A percentile compares a stretch with the other conserved stretches of the same genome.
Evolutionary conservation across 2,888 invertebrate species (phyloP).

Genomic region (Fragum fragum): DNA sequence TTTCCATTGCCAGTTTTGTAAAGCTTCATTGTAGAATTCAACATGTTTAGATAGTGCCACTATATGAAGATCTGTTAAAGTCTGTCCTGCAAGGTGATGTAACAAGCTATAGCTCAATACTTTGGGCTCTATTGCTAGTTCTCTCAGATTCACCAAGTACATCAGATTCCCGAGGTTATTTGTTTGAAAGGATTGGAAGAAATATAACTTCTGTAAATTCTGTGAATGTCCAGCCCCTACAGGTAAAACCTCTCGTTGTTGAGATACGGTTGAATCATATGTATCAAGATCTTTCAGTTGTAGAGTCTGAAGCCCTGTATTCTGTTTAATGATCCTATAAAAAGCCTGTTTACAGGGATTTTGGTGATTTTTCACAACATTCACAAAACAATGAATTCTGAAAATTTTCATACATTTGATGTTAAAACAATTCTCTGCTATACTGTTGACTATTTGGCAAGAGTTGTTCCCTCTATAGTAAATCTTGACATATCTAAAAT

Average conservation of each 20-base stretch:
- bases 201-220: slow-evolving; percentile 54
- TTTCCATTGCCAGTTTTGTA: slow-evolving; percentile 69
- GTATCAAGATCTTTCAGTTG: slow-evolving; percentile 55
- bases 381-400: slow-evolving; percentile 21
- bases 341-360: slow-evolving; percentile 48
- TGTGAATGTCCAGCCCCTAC: slow-evolving; percentile 60
- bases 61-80: slow-evolving; percentile 65
- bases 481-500: slow-evolving; percentile 50
- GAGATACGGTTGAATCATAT: slow-evolving; percentile 34
- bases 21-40: slow-evolving; percentile 65
- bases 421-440: slow-evolving; percentile 53
- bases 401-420: slow-evolving; percentile 40
- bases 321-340: slow-evolving; percentile 53
- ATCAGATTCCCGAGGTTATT: slow-evolving; percentile 67
- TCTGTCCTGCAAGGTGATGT: slow-evolving; percentile 60
- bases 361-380: slow-evolving; percentile 42
- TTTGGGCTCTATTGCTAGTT: slow-evolving; percentile 67
- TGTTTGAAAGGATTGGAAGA: slow-evolving; percentile 67
- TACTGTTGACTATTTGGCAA: slow-evolving; percentile 46
- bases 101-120: slow-evolving; percentile 68
- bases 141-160: slow-evolving; percentile 69
- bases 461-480: slow-evolving; percentile 49
- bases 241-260: slow-evolving; percentile 61
- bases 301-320: slow-evolving; percentile 43
- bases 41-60: slow-evolving; percentile 60